Conservation (phyloP, 2,113 vertebrate species). For the Andinoacara biseriatus region DNA sequence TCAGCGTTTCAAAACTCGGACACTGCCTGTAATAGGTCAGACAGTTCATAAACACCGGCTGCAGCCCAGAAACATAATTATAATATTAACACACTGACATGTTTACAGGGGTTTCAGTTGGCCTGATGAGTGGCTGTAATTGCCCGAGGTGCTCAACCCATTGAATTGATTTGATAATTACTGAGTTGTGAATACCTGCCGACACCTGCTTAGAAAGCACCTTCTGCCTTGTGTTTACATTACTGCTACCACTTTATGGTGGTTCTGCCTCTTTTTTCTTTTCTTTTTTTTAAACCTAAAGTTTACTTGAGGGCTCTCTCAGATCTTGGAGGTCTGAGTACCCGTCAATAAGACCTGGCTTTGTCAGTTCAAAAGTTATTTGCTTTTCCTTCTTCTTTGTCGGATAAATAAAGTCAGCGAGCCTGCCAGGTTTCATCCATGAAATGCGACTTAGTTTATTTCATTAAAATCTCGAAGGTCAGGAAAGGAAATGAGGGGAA, state of each 20-base stretch:
- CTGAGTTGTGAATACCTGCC: neutral
- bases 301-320: neutral
- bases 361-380: neutral
- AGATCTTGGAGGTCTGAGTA: neutral
- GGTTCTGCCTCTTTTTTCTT: neutral
- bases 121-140: neutral
- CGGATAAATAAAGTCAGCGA: neutral
- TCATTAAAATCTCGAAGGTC: slow-evolving; percentile 22
- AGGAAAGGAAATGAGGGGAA: neutral
- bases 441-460: neutral
- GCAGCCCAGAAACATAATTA: neutral
- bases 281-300: neutral
- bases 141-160: neutral
- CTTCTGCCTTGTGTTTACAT: neutral
- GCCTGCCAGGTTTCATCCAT: neutral
- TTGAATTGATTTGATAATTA: neutral
- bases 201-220: neutral
- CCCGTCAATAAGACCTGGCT: neutral
- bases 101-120: neutral
- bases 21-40: too few species aligned
- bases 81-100: neutral
- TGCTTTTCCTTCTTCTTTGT: neutral
- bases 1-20: neutral
- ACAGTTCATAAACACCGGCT: neutral
- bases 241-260: neutral